Conservation (phyloP, 1,140 invertebrate species). For the Sarcophaga peregrina region DNA sequence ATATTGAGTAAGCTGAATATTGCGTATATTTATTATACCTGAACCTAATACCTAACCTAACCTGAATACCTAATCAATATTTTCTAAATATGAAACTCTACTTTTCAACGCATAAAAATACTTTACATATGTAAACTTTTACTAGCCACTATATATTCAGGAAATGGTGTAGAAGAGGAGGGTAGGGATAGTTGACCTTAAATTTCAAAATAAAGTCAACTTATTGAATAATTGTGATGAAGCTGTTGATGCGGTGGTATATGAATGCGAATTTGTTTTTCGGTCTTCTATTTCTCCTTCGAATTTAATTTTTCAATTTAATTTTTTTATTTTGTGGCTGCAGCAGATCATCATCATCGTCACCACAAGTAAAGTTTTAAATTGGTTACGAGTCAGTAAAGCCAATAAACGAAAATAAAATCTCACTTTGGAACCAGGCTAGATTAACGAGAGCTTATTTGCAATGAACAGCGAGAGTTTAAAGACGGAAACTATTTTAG, state of each 20-base stretch:
- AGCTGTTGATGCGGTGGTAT: no score
- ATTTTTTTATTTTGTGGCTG: no score
- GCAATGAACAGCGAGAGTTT: no score
- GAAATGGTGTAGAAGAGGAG: background rate
- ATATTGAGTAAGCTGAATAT: no score
- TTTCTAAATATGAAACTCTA: no score
- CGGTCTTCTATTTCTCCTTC: background rate
- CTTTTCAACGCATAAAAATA: no score
- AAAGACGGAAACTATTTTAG: background rate
- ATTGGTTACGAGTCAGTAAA: background rate
- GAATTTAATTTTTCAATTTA: background rate
- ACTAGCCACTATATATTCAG: background rate
- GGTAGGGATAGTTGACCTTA: background rate
- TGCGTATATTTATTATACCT: no score
- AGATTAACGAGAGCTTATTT: background rate
- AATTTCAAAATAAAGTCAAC: background rate
- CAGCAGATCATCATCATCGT: background rate
- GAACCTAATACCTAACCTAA: no score
- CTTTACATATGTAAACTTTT: no score
- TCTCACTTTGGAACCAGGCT: background rate
- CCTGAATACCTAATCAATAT: no score
- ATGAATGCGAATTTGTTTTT: background rate
- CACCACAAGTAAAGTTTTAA: conserved; percentile 5
- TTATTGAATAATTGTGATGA: conserved; percentile 13
- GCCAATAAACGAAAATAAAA: background rate